Conservation (phyloP, 2,888 invertebrate genomes). For the Pseudococcus jackbeardsleyi region DNA sequence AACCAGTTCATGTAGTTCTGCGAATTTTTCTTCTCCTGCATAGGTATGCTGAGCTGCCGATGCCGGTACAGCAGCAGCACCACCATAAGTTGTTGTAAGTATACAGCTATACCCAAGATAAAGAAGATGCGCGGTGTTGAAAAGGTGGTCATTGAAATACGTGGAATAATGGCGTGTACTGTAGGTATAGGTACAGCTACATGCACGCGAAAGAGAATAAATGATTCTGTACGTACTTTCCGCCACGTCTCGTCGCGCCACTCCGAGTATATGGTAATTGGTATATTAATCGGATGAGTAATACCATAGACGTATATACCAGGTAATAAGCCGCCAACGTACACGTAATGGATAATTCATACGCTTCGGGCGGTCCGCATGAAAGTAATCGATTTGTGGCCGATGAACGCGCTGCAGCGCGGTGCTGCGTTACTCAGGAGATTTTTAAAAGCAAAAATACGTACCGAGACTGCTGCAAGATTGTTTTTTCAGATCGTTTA, state of each 20-base stretch:
- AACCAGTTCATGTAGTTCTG: background rate
- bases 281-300: slow-evolving; percentile 28
- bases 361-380: background rate
- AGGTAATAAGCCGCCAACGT: background rate
- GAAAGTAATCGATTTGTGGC: background rate
- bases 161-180: background rate
- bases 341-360: background rate
- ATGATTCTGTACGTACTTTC: background rate
- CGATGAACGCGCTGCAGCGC: background rate
- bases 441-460: too few relatives aligned
- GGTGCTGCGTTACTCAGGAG: too few relatives aligned
- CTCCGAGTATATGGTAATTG: background rate
- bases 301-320: slow-evolving; percentile 5
- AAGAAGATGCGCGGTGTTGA: background rate
- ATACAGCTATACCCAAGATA: background rate
- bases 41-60: background rate
- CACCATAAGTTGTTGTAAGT: background rate
- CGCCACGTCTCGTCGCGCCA: background rate
- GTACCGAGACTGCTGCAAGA: too few relatives aligned
- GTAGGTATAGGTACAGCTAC: background rate
- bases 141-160: background rate
- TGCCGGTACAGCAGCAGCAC: background rate
- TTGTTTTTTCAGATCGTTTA: too few relatives aligned
- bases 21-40: background rate
- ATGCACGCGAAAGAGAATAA: background rate